A percentile compares a stretch with the other conserved stretches of the same genome.
Conservation (phyloP, 2,888 invertebrate species). For the Diaprepes abbreviatus region DNA sequence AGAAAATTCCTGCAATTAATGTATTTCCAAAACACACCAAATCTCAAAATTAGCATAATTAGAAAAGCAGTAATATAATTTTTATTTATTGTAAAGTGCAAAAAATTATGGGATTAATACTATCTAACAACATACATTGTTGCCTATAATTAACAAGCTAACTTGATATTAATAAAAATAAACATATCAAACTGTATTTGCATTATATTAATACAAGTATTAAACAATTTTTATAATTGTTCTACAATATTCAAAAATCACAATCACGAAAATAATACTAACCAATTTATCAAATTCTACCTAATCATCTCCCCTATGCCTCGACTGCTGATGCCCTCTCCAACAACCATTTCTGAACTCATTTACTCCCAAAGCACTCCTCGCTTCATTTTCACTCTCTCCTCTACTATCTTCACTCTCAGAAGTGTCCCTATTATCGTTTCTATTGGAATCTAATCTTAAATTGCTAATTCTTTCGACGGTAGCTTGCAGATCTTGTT, state of each 20-base stretch:
- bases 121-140: no score
- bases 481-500: conserved; percentile 58
- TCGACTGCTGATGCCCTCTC: not conserved
- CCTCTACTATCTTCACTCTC: not conserved
- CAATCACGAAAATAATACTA: not conserved
- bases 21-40: no score
- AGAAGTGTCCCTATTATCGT: not conserved
- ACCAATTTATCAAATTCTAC: not conserved
- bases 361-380: not conserved
- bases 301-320: conserved; percentile 6
- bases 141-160: no score
- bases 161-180: no score
- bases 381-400: not conserved
- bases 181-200: no score
- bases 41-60: no score
- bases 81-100: no score
- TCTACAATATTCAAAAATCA: not conserved
- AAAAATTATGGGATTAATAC: no score
- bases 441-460: conserved; percentile 49
- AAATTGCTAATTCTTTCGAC: conserved; percentile 59
- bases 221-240: not conserved
- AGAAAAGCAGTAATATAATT: no score
- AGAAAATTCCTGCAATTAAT: no score
- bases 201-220: not conserved
- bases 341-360: conserved; percentile 1